Evolutionary conservation across 1,140 invertebrate species (phyloP).

Genomic region (Hycleus cichorii): DNA sequence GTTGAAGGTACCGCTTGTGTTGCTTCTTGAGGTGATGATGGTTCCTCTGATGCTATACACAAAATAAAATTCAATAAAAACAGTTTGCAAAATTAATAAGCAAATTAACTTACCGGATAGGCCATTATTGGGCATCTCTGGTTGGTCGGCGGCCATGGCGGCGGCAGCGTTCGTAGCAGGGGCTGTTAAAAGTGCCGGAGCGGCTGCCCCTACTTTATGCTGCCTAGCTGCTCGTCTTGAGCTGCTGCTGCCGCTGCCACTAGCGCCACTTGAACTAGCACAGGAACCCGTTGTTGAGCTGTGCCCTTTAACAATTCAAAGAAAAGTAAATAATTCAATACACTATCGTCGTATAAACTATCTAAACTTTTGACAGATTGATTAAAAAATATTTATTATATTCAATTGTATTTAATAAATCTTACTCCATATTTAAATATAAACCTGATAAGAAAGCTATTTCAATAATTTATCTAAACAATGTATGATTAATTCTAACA

Average conservation of each 20-base stretch:
- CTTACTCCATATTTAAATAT: no score
- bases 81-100: neutral
- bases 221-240: slow-evolving; percentile 29
- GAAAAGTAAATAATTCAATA: neutral
- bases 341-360: no score
- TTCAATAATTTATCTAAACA: no score
- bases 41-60: slow-evolving; percentile 36
- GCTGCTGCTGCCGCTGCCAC: slow-evolving; percentile 32
- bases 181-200: slow-evolving; percentile 29
- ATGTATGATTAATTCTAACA: no score
- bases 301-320: slow-evolving; percentile 29
- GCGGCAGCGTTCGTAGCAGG: slow-evolving; percentile 25
- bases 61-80: neutral
- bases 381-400: no score
- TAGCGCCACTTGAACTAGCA: slow-evolving; percentile 52
- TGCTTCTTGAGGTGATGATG: slow-evolving; percentile 38
- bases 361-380: no score
- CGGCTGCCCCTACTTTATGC: slow-evolving; percentile 34
- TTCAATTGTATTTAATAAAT: no score
- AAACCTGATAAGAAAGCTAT: no score
- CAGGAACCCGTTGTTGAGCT: slow-evolving; percentile 60
- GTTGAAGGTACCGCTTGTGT: slow-evolving; percentile 33
- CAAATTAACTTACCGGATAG: slow-evolving; percentile 30
- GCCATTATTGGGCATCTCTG: slow-evolving; percentile 36
- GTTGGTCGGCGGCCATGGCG: slow-evolving; percentile 35